These are phyloP conservation scores for Ophthalmolycus amberensis DNA, from an alignment of 2,113 vertebrate genomes.

Conservation along the genomic window DNA sequence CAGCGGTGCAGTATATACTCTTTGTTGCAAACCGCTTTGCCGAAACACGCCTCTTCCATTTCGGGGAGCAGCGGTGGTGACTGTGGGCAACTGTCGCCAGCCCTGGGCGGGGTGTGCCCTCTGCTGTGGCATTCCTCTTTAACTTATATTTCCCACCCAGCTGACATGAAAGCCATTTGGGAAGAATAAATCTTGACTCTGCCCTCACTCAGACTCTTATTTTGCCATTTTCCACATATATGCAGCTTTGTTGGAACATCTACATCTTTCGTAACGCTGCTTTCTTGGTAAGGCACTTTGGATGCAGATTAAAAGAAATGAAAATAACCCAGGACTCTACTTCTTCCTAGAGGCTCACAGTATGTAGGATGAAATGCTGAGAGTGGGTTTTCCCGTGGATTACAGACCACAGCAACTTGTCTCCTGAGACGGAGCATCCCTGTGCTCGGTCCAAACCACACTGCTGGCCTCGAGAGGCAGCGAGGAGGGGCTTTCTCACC, in stretches of 20 bases:
- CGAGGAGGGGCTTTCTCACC: slow-evolving; percentile 62
- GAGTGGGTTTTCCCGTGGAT: slow-evolving; percentile 41
- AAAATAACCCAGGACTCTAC: slow-evolving; percentile 40
- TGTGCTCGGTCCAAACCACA: slow-evolving; percentile 54
- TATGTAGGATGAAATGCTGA: slow-evolving; percentile 30
- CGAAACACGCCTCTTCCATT: slow-evolving; percentile 63
- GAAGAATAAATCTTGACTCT: slow-evolving; percentile 26
- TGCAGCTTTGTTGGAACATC: slow-evolving; percentile 27
- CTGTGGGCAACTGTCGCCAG: slow-evolving; percentile 63
- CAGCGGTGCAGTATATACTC: slow-evolving; percentile 45
- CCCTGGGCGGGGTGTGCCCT: slow-evolving; percentile 63
- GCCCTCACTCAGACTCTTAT: slow-evolving; percentile 14
- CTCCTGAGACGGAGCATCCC: slow-evolving; percentile 59
- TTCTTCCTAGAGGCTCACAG: slow-evolving; percentile 15
- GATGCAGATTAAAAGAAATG: slow-evolving; percentile 51
- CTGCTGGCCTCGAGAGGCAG: slow-evolving; percentile 30
- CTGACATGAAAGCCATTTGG: slow-evolving; percentile 60
- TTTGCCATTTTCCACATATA: slow-evolving; percentile 17
- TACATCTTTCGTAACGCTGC: slow-evolving; percentile 22
- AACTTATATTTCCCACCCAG: slow-evolving; percentile 40
- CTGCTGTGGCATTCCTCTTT: slow-evolving; percentile 53
- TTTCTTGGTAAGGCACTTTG: slow-evolving; percentile 47
- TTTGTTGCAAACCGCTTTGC: slow-evolving; percentile 60
- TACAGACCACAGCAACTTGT: slow-evolving; percentile 53
- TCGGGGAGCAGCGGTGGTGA: slow-evolving; percentile 52